Conservation (phyloP, 2,113 vertebrate species). For the Antigone vipio region DNA sequence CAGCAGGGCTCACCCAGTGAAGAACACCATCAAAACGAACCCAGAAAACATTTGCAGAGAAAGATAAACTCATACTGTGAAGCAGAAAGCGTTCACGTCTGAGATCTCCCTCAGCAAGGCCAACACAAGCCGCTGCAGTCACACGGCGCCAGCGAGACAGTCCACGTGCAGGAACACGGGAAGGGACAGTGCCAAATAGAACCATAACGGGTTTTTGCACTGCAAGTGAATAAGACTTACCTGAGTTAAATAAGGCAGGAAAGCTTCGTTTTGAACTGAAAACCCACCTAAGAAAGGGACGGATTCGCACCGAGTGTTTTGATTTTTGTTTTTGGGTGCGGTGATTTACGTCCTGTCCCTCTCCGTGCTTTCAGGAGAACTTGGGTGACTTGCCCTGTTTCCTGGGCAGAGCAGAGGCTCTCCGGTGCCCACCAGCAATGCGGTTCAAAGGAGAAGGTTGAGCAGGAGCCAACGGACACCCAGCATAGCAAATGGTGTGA, state of each 20-base stretch:
- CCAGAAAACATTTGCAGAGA: neutral
- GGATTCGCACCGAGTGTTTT: neutral
- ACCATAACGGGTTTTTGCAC: neutral
- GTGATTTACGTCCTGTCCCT: neutral
- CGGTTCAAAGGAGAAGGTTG: neutral
- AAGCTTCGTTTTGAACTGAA: neutral
- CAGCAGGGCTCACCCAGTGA: neutral
- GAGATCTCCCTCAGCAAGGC: neutral
- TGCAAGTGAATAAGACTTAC: neutral
- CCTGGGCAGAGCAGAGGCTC: neutral
- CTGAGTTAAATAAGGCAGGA: neutral
- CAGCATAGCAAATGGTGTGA: neutral
- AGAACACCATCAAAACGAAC: neutral
- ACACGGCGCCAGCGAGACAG: neutral
- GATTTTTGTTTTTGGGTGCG: neutral
- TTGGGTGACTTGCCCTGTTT: rapidly evolving
- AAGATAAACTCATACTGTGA: neutral
- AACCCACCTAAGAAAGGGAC: neutral
- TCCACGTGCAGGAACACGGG: neutral
- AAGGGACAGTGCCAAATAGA: neutral
- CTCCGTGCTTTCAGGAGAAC: neutral
- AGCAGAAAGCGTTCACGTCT: rapidly evolving
- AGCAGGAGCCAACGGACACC: neutral
- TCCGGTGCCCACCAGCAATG: neutral
- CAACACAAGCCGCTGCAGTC: neutral